Evolutionary conservation across 2,113 vertebrate genomes (phyloP), one percentile per base, ranked within the genome.

Genomic region (Phrynocephalus versicolor): DNA sequence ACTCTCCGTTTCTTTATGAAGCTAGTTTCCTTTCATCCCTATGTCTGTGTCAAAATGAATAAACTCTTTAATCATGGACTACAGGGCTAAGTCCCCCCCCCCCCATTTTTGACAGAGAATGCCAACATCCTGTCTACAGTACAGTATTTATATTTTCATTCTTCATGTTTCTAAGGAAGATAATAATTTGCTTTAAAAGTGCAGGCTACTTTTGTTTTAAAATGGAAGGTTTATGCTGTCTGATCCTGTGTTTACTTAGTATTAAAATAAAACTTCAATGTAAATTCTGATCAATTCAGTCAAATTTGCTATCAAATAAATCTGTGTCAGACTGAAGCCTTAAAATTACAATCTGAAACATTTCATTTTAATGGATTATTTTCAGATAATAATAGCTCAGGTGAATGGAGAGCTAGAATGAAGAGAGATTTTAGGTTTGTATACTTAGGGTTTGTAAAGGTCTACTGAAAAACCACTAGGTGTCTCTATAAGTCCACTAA

Each of bases 401-500:
- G 82, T 83, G 45, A 82, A 33, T 12, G 65, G 33, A 65, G 7
- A 76, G n/a, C 33, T 14, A 45, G 41, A 5, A 21, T 23, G 30
- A 9, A 27, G 21, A 27, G 23, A 65, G 23, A 64, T 25, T 8
- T 25, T 27, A 65, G 0, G 74, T 60, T 39, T 7, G 0, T 35
- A 73, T 69, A 7, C 9, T 78, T 89, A 25, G 23, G 16, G 67
- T n/a, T n/a, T n/a, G n/a, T n/a, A n/a, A n/a, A n/a, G n/a, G 74
- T 84, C 65, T 19, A 39, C 81, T 74, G 21, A 33, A 0, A 33
- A 39, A 78, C 93, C 93, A 88, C 82, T 75, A 94, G 94, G 89
- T 89, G 94, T 92, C 94, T 94, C 89, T 81, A 83, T 76, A 84
- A 74, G 58, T 72, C 89, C 55, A n/a, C 33, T 60, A 89, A 90